Evolutionary conservation across 2,113 vertebrate species (phyloP).

Genomic region (Acrocephalus arundinaceus): DNA sequence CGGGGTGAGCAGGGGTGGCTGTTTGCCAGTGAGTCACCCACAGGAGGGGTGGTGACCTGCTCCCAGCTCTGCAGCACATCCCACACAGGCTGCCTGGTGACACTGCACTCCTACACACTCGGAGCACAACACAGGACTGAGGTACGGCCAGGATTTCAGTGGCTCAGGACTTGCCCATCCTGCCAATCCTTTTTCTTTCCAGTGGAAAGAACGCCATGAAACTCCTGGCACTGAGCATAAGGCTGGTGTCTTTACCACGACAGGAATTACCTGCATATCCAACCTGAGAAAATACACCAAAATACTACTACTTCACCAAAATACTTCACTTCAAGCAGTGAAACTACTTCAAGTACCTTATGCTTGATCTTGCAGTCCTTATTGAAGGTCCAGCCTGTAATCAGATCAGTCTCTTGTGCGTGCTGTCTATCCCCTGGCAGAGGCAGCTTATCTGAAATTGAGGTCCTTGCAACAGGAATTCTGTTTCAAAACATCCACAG

Average conservation of each 20-base stretch:
- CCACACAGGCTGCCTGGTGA: not conserved
- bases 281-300: not conserved
- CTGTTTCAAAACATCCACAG: not conserved
- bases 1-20: accelerated
- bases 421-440: not conserved
- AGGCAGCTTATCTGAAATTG: not conserved
- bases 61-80: not conserved
- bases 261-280: not conserved
- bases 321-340: not conserved
- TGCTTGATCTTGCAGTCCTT: not conserved
- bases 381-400: not conserved
- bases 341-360: not conserved
- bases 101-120: not conserved
- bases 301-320: not conserved
- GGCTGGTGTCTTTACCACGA: not conserved
- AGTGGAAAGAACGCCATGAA: not conserved
- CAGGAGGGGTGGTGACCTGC: not conserved
- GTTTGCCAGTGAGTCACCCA: not conserved
- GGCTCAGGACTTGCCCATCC: not conserved
- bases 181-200: not conserved
- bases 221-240: not conserved
- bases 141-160: accelerated
- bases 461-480: not conserved
- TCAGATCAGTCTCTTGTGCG: not conserved
- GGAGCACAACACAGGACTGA: accelerated